These are phyloP conservation scores for Proterorhinus semilunaris DNA, from an alignment of 2,113 vertebrate species.

Conservation along the genomic window DNA sequence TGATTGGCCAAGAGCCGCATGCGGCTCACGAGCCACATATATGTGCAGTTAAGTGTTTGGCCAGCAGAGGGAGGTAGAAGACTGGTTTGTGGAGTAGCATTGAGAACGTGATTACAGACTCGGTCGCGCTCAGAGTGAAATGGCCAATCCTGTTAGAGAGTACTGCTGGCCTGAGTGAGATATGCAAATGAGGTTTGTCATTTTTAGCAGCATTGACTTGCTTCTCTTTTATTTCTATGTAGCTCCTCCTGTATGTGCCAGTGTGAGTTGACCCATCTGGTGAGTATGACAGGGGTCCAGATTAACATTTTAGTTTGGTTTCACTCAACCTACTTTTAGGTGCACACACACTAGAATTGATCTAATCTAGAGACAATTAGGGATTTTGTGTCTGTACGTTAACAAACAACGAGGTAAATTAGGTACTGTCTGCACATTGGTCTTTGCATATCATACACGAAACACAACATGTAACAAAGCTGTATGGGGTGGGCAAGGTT, in stretches of 20 bases:
- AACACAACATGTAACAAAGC: too few species aligned
- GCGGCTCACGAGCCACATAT: not conserved
- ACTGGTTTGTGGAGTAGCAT: conserved; percentile 24
- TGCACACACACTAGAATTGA: too few species aligned
- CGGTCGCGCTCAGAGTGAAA: conserved; percentile 1
- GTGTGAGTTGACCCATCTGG: conserved; percentile 36
- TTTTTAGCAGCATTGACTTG: conserved; percentile 46
- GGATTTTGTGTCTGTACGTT: too few species aligned
- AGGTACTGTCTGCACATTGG: not conserved
- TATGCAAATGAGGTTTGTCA: conserved; percentile 61
- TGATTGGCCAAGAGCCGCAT: too few species aligned
- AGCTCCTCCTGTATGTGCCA: conserved; percentile 18
- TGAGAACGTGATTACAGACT: conserved; percentile 48
- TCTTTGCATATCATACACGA: not conserved
- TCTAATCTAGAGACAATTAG: too few species aligned
- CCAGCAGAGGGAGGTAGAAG: conserved; percentile 50
- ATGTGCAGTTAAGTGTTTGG: conserved; percentile 9
- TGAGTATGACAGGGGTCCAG: not conserved
- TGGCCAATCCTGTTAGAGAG: conserved; percentile 50
- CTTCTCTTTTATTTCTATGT: conserved; percentile 1
- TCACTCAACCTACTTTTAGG: too few species aligned
- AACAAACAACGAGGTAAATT: not conserved
- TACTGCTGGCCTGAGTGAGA: conserved; percentile 35
- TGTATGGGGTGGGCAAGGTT: too few species aligned
- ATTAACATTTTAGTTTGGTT: too few species aligned